Percentiles rank a stretch among this genome's conserved stretches.
These are phyloP conservation scores for Camarhynchus parvulus DNA, from an alignment of 2,113 vertebrate genomes.

Conservation along the genomic window DNA sequence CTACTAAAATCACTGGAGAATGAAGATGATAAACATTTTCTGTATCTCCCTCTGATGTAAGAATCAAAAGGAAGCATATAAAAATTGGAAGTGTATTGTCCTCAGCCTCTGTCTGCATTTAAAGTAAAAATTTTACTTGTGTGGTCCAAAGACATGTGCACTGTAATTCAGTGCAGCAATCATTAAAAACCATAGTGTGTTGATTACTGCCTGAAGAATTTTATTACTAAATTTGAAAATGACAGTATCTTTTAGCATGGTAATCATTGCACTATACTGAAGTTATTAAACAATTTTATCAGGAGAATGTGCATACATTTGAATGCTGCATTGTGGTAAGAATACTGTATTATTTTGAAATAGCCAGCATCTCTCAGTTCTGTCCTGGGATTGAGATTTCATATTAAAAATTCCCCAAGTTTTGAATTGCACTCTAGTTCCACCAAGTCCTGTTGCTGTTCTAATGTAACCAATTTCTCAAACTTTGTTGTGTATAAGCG, in stretches of 20 bases:
- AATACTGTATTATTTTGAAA: not conserved
- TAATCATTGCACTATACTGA: not conserved
- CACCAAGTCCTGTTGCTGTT: not conserved
- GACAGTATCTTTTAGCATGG: not conserved
- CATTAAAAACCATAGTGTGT: not conserved
- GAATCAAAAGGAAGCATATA: not conserved
- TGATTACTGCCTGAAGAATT: not conserved
- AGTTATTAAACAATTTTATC: not conserved
- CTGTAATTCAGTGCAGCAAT: not conserved
- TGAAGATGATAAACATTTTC: not conserved
- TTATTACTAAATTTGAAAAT: not conserved
- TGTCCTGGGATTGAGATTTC: not conserved
- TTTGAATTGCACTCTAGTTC: not conserved
- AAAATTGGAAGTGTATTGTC: not conserved
- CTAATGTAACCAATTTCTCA: not conserved
- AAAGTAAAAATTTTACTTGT: not conserved
- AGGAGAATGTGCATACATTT: not conserved
- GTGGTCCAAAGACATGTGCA: not conserved
- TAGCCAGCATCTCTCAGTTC: not conserved
- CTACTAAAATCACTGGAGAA: not conserved
- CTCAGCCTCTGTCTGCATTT: not conserved
- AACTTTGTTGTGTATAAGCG: not conserved
- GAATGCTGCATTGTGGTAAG: not conserved
- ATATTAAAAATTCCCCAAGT: not conserved
- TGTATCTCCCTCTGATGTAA: not conserved